These are phyloP conservation scores for Rhabdophis nuchalis DNA, from an alignment of 2,797 vertebrate genomes.

Conservation along the genomic window DNA sequence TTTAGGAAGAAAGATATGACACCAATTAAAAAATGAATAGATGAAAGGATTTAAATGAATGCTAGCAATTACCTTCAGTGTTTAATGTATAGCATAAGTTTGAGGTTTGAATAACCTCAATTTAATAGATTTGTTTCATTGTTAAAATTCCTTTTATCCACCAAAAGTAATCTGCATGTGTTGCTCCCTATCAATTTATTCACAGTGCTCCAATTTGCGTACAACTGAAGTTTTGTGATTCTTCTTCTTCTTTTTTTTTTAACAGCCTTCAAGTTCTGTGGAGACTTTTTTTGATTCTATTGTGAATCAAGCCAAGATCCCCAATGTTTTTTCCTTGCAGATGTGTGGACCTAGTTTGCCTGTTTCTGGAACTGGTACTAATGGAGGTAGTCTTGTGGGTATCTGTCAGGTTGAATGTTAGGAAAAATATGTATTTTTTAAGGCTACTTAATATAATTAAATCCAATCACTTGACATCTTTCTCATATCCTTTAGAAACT, in stretches of 20 bases:
- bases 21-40: background rate
- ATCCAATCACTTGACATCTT: background rate
- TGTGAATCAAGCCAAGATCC: constrained; percentile 83
- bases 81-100: background rate
- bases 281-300: constrained; percentile 93
- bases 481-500: background rate
- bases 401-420: constrained; percentile 68
- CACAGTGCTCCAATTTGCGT: constrained; percentile 8
- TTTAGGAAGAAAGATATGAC: background rate
- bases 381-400: constrained; percentile 93
- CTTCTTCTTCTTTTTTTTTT: constrained; percentile 25
- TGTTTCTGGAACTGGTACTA: constrained; percentile 73
- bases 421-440: constrained; percentile 42
- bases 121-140: constrained; percentile 11
- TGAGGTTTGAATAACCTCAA: background rate
- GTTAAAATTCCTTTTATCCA: constrained; percentile 22
- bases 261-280: constrained; percentile 88
- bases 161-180: background rate
- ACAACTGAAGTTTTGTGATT: background rate
- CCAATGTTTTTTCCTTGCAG: constrained; percentile 93
- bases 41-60: background rate
- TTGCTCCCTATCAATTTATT: background rate
- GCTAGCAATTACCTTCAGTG: background rate
- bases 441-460: constrained; percentile 17
- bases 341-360: constrained; percentile 91